phyloP scores from a whole-genome alignment of 2,888 invertebrate genomes.

The Lissocephala sabroskyi region DNA sequence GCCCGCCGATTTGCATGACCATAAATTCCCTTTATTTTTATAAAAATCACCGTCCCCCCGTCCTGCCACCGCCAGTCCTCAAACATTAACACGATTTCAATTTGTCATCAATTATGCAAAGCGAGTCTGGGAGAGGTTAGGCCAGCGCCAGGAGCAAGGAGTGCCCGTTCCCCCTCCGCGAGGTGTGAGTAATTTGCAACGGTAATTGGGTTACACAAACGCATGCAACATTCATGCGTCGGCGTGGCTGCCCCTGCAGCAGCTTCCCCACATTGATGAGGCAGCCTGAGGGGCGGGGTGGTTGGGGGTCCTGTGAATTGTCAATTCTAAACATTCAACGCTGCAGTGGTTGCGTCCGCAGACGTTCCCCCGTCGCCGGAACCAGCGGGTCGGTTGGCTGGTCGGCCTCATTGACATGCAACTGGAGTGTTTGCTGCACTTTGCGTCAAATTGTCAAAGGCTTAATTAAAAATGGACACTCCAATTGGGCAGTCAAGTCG shows the following conservation, averaged over 20 bases:
- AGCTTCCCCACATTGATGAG: constrained; percentile 26
- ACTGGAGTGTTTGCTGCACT: constrained; percentile 44
- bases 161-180: neutral
- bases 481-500: no score
- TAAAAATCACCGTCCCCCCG: no score
- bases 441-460: constrained; percentile 62
- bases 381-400: no score
- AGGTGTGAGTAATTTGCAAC: constrained; percentile 57
- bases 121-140: constrained; percentile 59
- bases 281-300: no score
- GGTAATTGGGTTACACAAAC: constrained; percentile 61
- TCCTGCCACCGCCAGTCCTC: neutral
- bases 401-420: no score
- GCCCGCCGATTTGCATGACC: constrained; percentile 24
- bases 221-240: constrained; percentile 56
- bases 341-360: constrained; percentile 26
- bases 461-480: constrained; percentile 68
- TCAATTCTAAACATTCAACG: constrained; percentile 59
- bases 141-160: constrained; percentile 3
- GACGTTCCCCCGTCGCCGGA: constrained; percentile 9
- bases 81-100: constrained; percentile 68
- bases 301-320: constrained; percentile 53
- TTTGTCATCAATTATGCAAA: constrained; percentile 73
- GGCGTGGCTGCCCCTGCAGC: neutral
- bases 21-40: no score